Evolutionary conservation across 2,797 vertebrate genomes (phyloP).

Genomic region (Acomys russatus): DNA sequence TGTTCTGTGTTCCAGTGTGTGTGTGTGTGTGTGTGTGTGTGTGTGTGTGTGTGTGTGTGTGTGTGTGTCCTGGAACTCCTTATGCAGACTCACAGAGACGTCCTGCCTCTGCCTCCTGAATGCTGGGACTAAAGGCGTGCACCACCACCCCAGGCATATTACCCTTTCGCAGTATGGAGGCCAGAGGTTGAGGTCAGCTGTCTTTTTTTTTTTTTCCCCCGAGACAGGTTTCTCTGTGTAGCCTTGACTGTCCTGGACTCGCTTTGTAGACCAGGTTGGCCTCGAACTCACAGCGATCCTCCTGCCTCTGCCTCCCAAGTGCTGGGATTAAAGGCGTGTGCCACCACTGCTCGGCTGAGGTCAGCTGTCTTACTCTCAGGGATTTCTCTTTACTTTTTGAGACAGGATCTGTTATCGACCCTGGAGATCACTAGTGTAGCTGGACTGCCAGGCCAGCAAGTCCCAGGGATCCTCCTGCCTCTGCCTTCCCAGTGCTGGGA

Average conservation of each 20-base stretch:
- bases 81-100: background rate
- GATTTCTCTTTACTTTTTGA: background rate
- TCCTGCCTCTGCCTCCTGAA: background rate
- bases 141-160: background rate
- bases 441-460: background rate
- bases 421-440: background rate
- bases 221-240: too few species aligned
- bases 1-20: background rate
- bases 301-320: too few species aligned
- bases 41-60: background rate
- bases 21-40: background rate
- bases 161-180: background rate
- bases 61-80: background rate
- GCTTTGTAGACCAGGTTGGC: too few species aligned
- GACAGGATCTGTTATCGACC: background rate
- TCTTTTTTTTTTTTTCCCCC: too few species aligned
- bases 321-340: too few species aligned
- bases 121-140: too few species aligned
- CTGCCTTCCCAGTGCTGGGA: background rate
- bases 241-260: too few species aligned
- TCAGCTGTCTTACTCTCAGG: background rate
- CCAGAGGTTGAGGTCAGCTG: background rate
- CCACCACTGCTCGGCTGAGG: too few species aligned
- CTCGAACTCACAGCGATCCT: too few species aligned
- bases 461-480: background rate